phyloP scores from a whole-genome alignment of 2,113 vertebrate genomes.

The Leucosticte australis region DNA sequence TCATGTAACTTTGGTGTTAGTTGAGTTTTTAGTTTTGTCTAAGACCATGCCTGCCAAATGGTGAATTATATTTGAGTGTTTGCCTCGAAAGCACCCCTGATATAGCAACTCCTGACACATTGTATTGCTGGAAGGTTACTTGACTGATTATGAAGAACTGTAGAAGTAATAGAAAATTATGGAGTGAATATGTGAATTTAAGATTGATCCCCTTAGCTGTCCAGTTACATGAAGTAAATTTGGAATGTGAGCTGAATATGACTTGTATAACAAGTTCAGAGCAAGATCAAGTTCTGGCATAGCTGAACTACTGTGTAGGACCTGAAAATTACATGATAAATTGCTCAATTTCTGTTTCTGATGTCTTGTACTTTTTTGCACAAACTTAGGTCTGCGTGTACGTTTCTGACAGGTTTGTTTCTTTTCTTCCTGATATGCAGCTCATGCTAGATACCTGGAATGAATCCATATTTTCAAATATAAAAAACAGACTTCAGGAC shows the following conservation, averaged over 20 bases:
- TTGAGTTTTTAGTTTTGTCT: neutral
- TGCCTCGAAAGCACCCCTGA: neutral
- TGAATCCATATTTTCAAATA: conserved; percentile 99
- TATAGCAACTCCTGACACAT: neutral
- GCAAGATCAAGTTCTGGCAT: neutral
- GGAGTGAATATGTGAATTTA: neutral
- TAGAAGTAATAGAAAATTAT: neutral
- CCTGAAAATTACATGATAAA: neutral
- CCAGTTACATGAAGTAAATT: neutral
- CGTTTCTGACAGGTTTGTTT: neutral
- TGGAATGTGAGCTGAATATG: neutral
- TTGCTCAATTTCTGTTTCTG: neutral
- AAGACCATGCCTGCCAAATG: neutral
- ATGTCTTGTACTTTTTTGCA: neutral
- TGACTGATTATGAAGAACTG: neutral
- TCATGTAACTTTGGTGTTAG: neutral
- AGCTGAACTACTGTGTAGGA: neutral
- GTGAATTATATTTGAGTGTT: neutral
- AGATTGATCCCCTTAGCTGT: neutral
- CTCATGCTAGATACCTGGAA: conserved; percentile 99
- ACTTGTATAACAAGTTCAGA: neutral
- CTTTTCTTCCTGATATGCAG: conserved; percentile 64
- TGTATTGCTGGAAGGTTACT: neutral
- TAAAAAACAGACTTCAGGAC: conserved; percentile 96
- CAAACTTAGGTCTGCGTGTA: neutral